phyloP scores from a whole-genome alignment of 2,797 vertebrate species.

The Anniella stebbinsi region DNA sequence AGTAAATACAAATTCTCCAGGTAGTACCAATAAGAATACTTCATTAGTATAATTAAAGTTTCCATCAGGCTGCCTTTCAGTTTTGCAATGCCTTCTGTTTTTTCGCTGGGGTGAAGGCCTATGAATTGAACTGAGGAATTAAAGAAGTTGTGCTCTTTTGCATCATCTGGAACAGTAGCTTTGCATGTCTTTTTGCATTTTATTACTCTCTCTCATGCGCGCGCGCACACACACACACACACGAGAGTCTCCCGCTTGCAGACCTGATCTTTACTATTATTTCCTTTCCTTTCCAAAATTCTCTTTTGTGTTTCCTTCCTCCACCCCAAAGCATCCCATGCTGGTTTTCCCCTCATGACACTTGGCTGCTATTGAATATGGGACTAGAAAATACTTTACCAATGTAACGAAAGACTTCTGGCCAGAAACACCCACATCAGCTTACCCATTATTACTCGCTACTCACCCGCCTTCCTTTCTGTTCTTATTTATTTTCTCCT shows the following conservation, averaged over 20 bases:
- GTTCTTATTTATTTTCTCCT: neutral
- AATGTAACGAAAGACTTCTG: neutral
- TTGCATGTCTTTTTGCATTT: neutral
- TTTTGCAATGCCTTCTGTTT: conserved; percentile 18
- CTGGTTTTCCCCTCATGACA: neutral
- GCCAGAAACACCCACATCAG: neutral
- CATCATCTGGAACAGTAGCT: conserved; percentile 3
- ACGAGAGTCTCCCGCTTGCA: neutral
- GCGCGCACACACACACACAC: neutral
- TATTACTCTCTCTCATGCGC: neutral
- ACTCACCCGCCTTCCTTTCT: neutral
- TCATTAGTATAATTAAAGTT: conserved; percentile 14
- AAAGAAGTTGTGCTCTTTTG: neutral
- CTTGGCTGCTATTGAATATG: neutral
- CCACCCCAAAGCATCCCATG: neutral
- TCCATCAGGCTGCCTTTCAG: neutral
- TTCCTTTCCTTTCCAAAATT: neutral
- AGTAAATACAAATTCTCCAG: conserved; percentile 10
- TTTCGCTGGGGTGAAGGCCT: neutral
- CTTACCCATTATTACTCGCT: too few relatives aligned
- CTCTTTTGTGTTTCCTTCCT: neutral
- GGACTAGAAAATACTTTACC: neutral
- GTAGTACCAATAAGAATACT: neutral
- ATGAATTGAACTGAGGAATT: neutral
- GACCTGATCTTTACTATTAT: neutral